These are phyloP conservation scores for Poeciliopsis retropinna DNA, from an alignment of 2,113 vertebrate genomes.

Conservation along the genomic window DNA sequence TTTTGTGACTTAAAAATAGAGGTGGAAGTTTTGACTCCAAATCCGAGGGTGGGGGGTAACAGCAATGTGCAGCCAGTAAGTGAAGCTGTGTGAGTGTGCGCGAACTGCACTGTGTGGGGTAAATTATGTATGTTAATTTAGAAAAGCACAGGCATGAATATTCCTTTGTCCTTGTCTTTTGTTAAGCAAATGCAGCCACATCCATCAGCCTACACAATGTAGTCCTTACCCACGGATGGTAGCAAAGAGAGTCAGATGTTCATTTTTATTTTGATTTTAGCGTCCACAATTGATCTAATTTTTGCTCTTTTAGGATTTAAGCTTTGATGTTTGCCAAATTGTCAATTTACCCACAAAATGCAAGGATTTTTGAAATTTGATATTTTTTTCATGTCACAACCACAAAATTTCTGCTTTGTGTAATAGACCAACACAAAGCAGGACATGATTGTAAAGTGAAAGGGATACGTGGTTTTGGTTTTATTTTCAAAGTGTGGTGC, in stretches of 20 bases:
- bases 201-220: slow-evolving; percentile 10
- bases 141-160: slow-evolving; percentile 43
- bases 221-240: not conserved
- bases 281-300: not conserved
- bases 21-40: not conserved
- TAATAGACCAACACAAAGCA: no score
- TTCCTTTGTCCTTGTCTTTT: slow-evolving; percentile 30
- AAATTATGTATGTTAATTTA: slow-evolving; percentile 28
- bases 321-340: not conserved
- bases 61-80: slow-evolving; percentile 13
- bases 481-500: not conserved
- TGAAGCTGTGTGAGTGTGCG: slow-evolving; percentile 14
- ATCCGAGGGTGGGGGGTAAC: not conserved
- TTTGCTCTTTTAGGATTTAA: not conserved
- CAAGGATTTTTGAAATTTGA: not conserved
- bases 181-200: slow-evolving; percentile 24
- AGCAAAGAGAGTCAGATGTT: not conserved
- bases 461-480: not conserved
- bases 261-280: not conserved
- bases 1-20: not conserved
- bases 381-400: not conserved
- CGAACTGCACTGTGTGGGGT: slow-evolving; percentile 32
- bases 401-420: not conserved
- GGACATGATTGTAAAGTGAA: not conserved
- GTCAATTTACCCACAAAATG: not conserved